These are phyloP conservation scores for Aquatica leii DNA, from an alignment of 2,888 invertebrate genomes.

Conservation along the genomic window DNA sequence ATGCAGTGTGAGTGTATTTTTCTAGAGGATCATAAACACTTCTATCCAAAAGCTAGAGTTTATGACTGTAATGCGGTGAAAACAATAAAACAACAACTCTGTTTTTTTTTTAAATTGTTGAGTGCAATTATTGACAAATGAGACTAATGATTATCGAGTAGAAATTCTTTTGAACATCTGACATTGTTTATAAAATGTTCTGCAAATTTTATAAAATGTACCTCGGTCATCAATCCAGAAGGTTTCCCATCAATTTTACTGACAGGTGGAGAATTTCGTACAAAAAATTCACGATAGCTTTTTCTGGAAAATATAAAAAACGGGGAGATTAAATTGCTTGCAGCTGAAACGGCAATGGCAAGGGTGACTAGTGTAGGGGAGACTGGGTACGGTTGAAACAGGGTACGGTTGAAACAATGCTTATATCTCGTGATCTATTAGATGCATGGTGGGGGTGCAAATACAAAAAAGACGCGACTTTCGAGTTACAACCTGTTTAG, in stretches of 20 bases:
- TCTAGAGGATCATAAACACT: not conserved
- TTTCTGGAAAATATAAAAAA: not conserved
- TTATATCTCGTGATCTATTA: too few species aligned
- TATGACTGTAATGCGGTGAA: not conserved
- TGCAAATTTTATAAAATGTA: not conserved
- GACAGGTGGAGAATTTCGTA: not conserved
- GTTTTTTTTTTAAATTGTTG: not conserved
- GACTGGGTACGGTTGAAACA: too few species aligned
- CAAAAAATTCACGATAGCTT: not conserved
- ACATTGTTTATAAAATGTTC: not conserved
- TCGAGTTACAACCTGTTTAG: too few species aligned
- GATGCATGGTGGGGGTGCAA: too few species aligned
- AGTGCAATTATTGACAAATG: constrained; percentile 2
- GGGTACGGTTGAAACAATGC: too few species aligned
- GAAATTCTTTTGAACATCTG: constrained; percentile 1
- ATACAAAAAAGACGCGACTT: too few species aligned
- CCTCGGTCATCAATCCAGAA: not conserved
- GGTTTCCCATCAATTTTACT: not conserved
- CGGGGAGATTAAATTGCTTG: not conserved
- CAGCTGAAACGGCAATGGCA: constrained; percentile 2
- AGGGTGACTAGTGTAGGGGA: not conserved
- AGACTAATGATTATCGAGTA: not conserved
- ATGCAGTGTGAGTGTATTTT: not conserved
- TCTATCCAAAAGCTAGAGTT: not conserved
- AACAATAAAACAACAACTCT: not conserved